Percentiles rank a stretch among this genome's conserved stretches.
These are phyloP conservation scores for Thripadectes ignobilis DNA, from an alignment of 2,797 vertebrate species.

Conservation along the genomic window DNA sequence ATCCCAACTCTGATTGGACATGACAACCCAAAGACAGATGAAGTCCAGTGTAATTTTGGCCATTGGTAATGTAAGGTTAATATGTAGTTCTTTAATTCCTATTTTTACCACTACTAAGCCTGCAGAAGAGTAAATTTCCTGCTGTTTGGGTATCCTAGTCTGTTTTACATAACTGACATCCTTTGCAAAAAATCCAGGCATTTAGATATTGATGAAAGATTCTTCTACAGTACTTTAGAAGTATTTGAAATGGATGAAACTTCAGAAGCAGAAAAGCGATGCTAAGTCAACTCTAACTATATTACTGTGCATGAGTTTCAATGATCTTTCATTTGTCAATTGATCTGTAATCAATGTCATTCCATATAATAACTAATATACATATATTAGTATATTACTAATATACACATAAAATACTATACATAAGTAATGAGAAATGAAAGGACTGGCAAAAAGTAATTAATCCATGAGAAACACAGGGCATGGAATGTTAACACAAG, in stretches of 20 bases:
- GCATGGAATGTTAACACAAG: neutral
- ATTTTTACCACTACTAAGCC: neutral
- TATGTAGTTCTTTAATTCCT: neutral
- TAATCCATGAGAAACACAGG: neutral
- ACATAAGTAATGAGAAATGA: no score
- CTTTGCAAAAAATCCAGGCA: neutral
- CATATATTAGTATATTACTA: no score
- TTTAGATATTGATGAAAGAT: neutral
- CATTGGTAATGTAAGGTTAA: neutral
- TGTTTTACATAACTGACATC: neutral
- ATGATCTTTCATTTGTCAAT: neutral
- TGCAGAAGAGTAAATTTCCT: neutral
- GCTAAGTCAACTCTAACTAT: neutral
- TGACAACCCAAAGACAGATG: neutral
- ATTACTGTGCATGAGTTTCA: neutral
- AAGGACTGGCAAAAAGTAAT: no score
- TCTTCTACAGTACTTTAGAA: neutral
- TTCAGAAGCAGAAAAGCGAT: neutral
- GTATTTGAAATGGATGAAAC: neutral
- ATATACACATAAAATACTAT: no score
- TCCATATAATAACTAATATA: neutral
- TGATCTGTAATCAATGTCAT: neutral
- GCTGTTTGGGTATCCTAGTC: neutral
- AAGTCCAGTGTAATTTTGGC: neutral
- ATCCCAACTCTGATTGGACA: neutral